phyloP scores from a whole-genome alignment of 2,797 vertebrate genomes.

The Chromobotia macracanthus region DNA sequence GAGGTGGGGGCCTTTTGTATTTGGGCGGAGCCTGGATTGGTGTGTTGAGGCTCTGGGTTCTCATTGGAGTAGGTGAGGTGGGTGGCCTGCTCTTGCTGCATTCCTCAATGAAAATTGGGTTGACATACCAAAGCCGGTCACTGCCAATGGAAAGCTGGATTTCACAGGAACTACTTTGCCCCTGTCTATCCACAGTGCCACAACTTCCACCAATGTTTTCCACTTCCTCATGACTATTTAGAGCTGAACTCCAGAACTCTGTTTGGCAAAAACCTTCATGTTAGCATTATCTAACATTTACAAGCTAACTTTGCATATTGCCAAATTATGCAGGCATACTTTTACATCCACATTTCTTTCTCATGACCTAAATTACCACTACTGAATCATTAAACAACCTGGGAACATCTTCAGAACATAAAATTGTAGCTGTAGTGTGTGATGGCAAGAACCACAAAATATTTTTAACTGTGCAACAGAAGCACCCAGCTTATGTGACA shows the following conservation, averaged over 20 bases:
- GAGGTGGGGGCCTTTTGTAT: constrained; percentile 75
- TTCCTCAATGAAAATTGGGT: constrained; percentile 87
- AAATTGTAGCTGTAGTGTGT: background rate
- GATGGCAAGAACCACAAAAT: background rate
- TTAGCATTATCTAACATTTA: background rate
- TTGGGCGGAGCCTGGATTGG: constrained; percentile 49
- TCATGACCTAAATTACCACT: too few relatives aligned
- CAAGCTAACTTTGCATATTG: background rate
- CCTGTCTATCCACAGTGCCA: constrained; percentile 49
- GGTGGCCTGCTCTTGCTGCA: constrained; percentile 63
- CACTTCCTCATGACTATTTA: constrained; percentile 70
- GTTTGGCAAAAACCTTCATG: constrained; percentile 42
- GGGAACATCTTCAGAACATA: too few relatives aligned
- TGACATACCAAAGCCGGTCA: constrained; percentile 85
- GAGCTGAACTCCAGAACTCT: constrained; percentile 91
- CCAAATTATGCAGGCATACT: background rate
- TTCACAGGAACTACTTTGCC: constrained; percentile 75
- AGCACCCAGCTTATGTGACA: background rate
- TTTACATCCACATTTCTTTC: too few relatives aligned
- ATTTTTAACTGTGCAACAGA: background rate
- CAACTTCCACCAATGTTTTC: background rate
- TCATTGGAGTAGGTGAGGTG: constrained; percentile 52
- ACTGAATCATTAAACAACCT: background rate
- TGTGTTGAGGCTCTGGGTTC: constrained; percentile 61
- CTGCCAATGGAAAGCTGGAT: constrained; percentile 76